Percentiles rank a stretch among this genome's conserved stretches.
Conservation (phyloP, 2,888 invertebrate species). For the Lumbricus terrestris region DNA sequence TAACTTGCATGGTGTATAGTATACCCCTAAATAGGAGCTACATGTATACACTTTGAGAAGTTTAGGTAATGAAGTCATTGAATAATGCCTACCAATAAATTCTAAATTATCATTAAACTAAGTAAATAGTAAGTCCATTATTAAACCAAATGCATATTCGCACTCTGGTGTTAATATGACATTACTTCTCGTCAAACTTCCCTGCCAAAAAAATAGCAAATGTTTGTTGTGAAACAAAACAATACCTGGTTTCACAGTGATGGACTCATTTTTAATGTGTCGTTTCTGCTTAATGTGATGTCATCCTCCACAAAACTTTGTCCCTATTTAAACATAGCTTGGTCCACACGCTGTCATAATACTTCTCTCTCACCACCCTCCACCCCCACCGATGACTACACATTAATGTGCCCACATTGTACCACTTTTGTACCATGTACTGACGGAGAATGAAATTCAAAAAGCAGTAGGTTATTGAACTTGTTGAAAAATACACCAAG, state of each 20-base stretch:
- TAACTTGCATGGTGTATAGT: background rate
- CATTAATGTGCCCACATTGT: background rate
- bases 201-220: background rate
- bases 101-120: background rate
- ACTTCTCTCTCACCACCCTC: no score
- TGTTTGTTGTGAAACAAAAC: background rate
- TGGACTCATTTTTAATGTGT: no score
- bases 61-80: background rate
- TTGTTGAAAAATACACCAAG: background rate
- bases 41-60: background rate
- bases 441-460: background rate
- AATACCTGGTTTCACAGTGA: background rate
- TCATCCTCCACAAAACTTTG: no score
- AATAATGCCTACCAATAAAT: background rate
- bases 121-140: no score
- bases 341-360: no score
- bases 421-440: background rate
- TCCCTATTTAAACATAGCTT: no score
- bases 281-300: no score
- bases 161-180: no score
- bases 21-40: background rate
- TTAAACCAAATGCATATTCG: no score
- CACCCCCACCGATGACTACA: no score
- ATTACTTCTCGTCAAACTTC: no score
- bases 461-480: background rate